Conservation (phyloP, 2,797 vertebrate genomes). For the Rhynchotus rufescens region DNA sequence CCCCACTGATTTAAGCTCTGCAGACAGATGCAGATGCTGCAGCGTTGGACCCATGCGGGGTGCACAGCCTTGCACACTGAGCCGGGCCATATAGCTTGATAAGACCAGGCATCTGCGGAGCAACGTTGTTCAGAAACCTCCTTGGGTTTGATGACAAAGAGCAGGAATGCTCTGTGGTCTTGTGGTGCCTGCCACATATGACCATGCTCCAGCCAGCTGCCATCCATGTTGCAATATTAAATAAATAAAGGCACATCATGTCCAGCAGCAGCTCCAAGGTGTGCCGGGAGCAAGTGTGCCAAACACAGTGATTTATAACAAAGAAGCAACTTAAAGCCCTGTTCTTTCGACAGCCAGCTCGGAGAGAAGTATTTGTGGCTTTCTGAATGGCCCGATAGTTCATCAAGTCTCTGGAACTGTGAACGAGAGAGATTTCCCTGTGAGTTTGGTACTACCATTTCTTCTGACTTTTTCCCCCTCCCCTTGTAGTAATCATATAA, state of each 20-base stretch:
- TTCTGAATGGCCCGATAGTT: not conserved
- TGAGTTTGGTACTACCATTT: not conserved
- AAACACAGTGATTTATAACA: not conserved
- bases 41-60: not conserved
- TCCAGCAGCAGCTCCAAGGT: not conserved
- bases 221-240: accelerated
- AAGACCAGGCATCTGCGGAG: not conserved
- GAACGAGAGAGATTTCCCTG: not conserved
- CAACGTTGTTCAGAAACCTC: not conserved
- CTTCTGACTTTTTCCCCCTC: not conserved
- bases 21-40: not conserved
- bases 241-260: not conserved
- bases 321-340: not conserved
- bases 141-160: not conserved
- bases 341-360: not conserved
- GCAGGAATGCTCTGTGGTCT: not conserved
- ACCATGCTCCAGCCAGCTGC: not conserved
- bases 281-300: not conserved
- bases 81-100: not conserved
- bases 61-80: not conserved
- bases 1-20: not conserved
- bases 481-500: not conserved
- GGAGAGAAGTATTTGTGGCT: not conserved
- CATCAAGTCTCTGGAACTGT: not conserved
- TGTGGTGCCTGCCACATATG: not conserved